Conservation (phyloP, 1,140 invertebrate species). For the Drosophila parvula region DNA sequence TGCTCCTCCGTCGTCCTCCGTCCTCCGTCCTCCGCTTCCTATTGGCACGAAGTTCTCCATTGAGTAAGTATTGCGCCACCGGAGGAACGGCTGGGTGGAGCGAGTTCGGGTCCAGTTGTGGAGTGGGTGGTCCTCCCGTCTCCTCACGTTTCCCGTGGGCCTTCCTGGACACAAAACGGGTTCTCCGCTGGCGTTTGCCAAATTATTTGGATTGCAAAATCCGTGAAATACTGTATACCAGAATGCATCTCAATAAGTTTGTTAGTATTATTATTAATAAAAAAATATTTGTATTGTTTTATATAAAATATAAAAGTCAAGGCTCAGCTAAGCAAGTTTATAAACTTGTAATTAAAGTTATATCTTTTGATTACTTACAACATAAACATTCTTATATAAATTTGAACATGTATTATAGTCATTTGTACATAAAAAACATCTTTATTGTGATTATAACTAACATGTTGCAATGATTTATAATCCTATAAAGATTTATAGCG, state of each 20-base stretch:
- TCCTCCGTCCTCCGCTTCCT: constrained; percentile 27
- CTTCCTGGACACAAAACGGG: constrained; percentile 25
- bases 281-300: not conserved
- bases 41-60: constrained; percentile 34
- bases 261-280: not conserved
- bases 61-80: constrained; percentile 48
- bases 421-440: not conserved
- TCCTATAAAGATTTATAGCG: not conserved
- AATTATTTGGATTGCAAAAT: constrained; percentile 48
- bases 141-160: too few relatives aligned
- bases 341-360: too few relatives aligned
- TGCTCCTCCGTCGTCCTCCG: constrained; percentile 13
- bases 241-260: not conserved
- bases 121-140: constrained; percentile 25
- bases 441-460: not conserved
- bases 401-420: too few relatives aligned
- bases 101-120: constrained; percentile 18
- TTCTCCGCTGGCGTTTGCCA: constrained; percentile 24
- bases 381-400: too few relatives aligned
- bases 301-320: not conserved
- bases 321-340: too few relatives aligned
- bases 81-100: constrained; percentile 9
- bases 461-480: not conserved
- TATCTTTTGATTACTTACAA: too few relatives aligned
- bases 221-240: constrained; percentile 13